phyloP scores from a whole-genome alignment of 2,113 vertebrate species.

The Telmatochromis sp. region DNA sequence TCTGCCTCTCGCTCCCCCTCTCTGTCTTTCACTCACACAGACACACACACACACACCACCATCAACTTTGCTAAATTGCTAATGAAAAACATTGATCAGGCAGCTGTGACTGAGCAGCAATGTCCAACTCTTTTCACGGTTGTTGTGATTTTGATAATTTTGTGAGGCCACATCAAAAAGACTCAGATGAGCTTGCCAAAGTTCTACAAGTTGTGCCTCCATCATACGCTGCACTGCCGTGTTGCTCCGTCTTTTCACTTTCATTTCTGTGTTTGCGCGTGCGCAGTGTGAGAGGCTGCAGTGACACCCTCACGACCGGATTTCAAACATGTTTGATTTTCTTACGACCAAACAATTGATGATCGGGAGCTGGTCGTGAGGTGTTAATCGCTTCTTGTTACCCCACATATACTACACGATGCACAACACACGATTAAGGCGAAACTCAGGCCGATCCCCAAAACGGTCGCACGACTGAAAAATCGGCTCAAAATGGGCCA shows the following conservation, averaged over 20 bases:
- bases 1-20: neutral
- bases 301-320: neutral
- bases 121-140: neutral
- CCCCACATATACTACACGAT: neutral
- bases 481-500: neutral
- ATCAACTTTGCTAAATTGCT: neutral
- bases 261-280: neutral
- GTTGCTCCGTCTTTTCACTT: neutral
- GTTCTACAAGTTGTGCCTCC: neutral
- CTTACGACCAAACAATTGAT: neutral
- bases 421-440: neutral
- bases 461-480: neutral
- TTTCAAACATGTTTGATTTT: neutral
- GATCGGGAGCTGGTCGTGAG: neutral
- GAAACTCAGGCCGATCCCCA: fast-evolving
- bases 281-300: neutral
- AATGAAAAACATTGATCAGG: neutral
- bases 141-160: neutral
- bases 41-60: neutral
- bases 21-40: neutral
- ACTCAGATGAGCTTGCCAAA: neutral
- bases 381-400: neutral
- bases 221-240: neutral
- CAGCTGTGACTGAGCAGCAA: neutral
- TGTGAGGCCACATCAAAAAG: neutral